phyloP scores from a whole-genome alignment of 1,140 invertebrate genomes.

The Leptinotarsa lineolata region DNA sequence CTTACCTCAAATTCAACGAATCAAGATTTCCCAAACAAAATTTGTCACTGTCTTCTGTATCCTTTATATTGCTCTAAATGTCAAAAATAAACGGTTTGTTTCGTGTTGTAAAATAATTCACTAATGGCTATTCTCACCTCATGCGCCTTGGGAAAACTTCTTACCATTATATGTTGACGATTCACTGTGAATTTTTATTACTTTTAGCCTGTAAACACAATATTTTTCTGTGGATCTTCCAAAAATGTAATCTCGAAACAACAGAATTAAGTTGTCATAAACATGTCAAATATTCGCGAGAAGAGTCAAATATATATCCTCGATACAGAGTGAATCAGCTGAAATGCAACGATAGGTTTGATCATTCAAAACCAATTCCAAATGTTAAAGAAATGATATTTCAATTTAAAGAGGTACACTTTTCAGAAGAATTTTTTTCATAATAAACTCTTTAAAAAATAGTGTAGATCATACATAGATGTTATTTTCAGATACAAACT shows the following conservation, averaged over 20 bases:
- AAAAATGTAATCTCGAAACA: slow-evolving; percentile 22
- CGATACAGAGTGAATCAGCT: too few relatives aligned
- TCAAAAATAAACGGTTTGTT: slow-evolving; percentile 16
- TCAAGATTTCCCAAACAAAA: slow-evolving; percentile 41
- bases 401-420: neutral
- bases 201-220: slow-evolving; percentile 12
- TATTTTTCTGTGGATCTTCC: slow-evolving; percentile 14
- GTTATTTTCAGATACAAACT: too few relatives aligned
- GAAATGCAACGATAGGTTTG: too few relatives aligned
- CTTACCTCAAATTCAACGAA: slow-evolving; percentile 44
- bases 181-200: slow-evolving; percentile 17
- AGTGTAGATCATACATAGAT: too few relatives aligned
- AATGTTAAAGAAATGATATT: neutral
- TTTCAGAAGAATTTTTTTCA: too few relatives aligned
- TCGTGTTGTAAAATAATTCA: neutral
- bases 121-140: slow-evolving; percentile 30
- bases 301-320: neutral
- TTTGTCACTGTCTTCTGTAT: slow-evolving; percentile 34
- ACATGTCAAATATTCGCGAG: slow-evolving; percentile 18
- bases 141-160: slow-evolving; percentile 34
- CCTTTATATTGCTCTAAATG: slow-evolving; percentile 21
- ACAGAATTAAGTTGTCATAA: slow-evolving; percentile 27
- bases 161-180: slow-evolving; percentile 40
- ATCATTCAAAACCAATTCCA: too few relatives aligned
- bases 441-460: too few relatives aligned